Percentiles rank a stretch among this genome's conserved stretches.
These are phyloP conservation scores for Mandrillus leucophaeus DNA, from an alignment of 2,113 vertebrate species.

Conservation along the genomic window DNA sequence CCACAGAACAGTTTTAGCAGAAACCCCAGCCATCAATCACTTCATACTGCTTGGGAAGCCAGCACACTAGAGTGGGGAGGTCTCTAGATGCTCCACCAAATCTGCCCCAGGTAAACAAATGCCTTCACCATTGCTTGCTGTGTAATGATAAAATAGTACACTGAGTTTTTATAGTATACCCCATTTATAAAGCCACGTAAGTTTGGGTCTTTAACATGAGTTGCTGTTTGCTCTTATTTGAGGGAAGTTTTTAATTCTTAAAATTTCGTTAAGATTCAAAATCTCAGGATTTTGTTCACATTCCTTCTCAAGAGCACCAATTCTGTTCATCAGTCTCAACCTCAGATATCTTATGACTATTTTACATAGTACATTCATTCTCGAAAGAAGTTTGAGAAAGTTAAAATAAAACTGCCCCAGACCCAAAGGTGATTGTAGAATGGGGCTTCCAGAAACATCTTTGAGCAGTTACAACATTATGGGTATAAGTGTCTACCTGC, in stretches of 20 bases:
- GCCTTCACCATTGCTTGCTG: background rate
- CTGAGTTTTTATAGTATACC: background rate
- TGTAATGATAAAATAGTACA: background rate
- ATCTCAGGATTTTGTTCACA: background rate
- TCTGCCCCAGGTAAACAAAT: background rate
- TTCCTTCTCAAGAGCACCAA: background rate
- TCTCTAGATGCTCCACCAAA: background rate
- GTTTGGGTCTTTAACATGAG: background rate
- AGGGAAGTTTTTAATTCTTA: background rate
- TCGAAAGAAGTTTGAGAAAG: constrained; percentile 33
- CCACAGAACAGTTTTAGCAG: background rate
- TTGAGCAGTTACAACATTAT: background rate
- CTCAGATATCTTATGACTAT: background rate
- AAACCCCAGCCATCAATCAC: background rate
- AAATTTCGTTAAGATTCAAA: background rate
- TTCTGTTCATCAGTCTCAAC: background rate
- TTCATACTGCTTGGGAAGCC: background rate
- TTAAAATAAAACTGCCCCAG: background rate
- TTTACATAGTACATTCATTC: constrained; percentile 31
- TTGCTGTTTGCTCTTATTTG: background rate
- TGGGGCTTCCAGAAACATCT: background rate
- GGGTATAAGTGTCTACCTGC: background rate
- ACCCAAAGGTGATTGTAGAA: constrained; percentile 9
- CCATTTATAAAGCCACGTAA: background rate
- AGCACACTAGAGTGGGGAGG: background rate